phyloP scores from a whole-genome alignment of 2,797 vertebrate species.

The Lateolabrax maculatus region DNA sequence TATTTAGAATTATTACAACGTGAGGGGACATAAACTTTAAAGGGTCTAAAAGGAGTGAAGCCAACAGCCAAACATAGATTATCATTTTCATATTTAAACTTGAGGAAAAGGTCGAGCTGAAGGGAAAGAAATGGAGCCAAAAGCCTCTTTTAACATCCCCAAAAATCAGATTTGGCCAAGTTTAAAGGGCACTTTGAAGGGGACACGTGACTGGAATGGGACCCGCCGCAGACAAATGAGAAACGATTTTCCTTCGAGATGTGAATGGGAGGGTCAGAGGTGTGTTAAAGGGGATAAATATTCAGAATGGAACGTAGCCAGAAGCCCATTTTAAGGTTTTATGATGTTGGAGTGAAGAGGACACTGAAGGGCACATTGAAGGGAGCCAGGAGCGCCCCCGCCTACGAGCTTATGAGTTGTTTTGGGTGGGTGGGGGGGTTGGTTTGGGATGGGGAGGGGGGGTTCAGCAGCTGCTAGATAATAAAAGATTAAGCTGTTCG shows the following conservation, averaged over 20 bases:
- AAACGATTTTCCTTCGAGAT: neutral
- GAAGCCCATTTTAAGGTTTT: slow-evolving; percentile 26
- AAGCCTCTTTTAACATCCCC: neutral
- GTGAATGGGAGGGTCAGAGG: slow-evolving; percentile 10
- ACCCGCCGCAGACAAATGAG: neutral
- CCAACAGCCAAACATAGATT: neutral
- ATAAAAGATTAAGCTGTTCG: slow-evolving; percentile 79
- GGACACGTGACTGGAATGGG: slow-evolving; percentile 39
- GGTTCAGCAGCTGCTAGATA: slow-evolving; percentile 85
- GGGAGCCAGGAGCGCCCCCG: slow-evolving; percentile 24
- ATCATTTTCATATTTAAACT: neutral
- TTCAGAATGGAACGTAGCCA: slow-evolving; percentile 55
- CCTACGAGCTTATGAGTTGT: neutral
- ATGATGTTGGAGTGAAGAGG: slow-evolving; percentile 32
- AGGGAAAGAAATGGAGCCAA: neutral
- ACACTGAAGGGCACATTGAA: slow-evolving; percentile 39
- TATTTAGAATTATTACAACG: neutral
- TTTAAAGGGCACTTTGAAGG: slow-evolving; percentile 34
- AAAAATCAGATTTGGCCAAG: neutral
- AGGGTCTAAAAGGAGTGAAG: neutral
- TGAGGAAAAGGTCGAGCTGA: neutral
- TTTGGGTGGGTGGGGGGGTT: slow-evolving; percentile 4
- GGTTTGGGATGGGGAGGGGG: slow-evolving; percentile 22
- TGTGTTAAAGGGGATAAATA: slow-evolving; percentile 27
- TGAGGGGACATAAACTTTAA: neutral